A percentile compares a stretch with the other conserved stretches of the same genome.
phyloP scores from a whole-genome alignment of 2,797 vertebrate genomes.

The Arctocebus calabarensis region DNA sequence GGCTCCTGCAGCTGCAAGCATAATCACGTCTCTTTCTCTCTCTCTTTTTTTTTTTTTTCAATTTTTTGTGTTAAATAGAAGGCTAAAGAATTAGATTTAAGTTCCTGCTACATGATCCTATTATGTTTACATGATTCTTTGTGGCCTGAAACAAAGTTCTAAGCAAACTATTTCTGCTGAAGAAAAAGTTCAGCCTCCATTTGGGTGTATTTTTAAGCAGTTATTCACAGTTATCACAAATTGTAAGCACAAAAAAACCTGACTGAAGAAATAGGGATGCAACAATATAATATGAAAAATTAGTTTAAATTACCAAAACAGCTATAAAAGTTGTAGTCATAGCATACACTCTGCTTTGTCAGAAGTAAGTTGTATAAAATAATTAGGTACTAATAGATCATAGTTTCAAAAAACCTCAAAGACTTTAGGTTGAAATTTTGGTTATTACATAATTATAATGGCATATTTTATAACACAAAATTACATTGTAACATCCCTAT shows the following conservation, averaged over 20 bases:
- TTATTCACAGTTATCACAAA: conserved; percentile 98
- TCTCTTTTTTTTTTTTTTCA: conserved; percentile 72
- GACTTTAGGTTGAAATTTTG: conserved; percentile 86
- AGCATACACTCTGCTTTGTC: conserved; percentile 73
- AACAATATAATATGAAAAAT: conserved; percentile 90
- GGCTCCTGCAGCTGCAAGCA: conserved; percentile 88
- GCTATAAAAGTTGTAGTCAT: conserved; percentile 86
- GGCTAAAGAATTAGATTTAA: conserved; percentile 83
- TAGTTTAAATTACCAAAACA: conserved; percentile 84
- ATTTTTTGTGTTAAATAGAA: conserved; percentile 83
- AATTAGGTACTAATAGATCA: conserved; percentile 76
- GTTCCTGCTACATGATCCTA: conserved; percentile 89
- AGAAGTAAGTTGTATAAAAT: conserved; percentile 84
- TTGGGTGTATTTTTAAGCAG: conserved; percentile 93
- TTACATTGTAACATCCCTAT: conserved; percentile 95
- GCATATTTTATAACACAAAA: conserved; percentile 85
- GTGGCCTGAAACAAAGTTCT: conserved; percentile 88
- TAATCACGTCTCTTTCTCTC: conserved; percentile 75
- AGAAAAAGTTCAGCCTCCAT: conserved; percentile 91
- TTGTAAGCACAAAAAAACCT: conserved; percentile 96
- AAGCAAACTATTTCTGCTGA: conserved; percentile 88
- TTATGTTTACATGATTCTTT: conserved; percentile 85
- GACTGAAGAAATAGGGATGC: conserved; percentile 96
- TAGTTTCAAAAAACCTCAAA: conserved; percentile 84
- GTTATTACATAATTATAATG: conserved; percentile 83